Conservation (phyloP, 2,888 invertebrate species). For the Synergus gifuensis region DNA sequence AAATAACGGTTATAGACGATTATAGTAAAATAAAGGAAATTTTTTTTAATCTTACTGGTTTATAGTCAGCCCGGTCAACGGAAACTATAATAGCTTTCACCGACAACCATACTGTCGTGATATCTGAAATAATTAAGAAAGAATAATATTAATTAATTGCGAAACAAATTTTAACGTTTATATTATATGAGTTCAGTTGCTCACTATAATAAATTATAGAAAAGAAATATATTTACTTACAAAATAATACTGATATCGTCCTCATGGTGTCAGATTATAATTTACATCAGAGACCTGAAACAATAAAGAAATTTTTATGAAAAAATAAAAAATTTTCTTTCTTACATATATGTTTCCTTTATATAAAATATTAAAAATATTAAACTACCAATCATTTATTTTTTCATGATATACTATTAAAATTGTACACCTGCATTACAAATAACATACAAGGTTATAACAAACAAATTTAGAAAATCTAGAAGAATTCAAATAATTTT, state of each 20-base stretch:
- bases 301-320: slow-evolving; percentile 22
- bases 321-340: not conserved
- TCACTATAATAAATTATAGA: no score
- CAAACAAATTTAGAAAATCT: no score
- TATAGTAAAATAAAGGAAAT: not conserved
- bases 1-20: no score
- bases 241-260: slow-evolving; percentile 53
- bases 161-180: not conserved
- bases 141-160: not conserved
- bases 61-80: slow-evolving; percentile 70
- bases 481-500: no score
- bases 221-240: slow-evolving; percentile 50
- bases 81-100: slow-evolving; percentile 70
- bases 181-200: no score
- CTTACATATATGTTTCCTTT: not conserved
- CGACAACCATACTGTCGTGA: slow-evolving; percentile 63
- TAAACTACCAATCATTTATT: no score
- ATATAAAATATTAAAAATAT: not conserved
- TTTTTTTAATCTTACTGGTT: slow-evolving; percentile 62
- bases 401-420: no score
- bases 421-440: no score
- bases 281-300: slow-evolving; percentile 60
- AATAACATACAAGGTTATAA: no score
- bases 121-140: slow-evolving; percentile 57
- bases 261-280: not conserved